Conservation (phyloP, 1,140 invertebrate genomes). For the Whitmania pigra region DNA sequence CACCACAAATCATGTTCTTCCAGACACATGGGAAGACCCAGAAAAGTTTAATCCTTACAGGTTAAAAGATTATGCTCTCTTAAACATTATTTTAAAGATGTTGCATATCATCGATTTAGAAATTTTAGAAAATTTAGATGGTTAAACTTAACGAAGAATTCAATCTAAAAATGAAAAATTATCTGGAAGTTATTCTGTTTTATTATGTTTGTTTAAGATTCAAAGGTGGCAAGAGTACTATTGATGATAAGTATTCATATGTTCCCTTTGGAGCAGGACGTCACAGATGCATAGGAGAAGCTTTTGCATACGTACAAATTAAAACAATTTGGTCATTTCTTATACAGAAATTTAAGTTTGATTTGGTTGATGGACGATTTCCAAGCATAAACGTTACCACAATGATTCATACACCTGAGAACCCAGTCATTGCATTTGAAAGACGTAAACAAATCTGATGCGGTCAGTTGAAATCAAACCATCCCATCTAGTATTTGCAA, state of each 20-base stretch:
- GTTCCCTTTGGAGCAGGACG: conserved; percentile 37
- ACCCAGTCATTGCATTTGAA: conserved; percentile 32
- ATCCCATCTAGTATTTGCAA: no score
- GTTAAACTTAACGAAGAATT: no score
- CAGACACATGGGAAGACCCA: conserved; percentile 30
- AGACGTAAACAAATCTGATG: conserved; percentile 18
- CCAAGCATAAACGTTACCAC: conserved; percentile 31
- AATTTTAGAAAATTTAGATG: no score
- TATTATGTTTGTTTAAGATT: neutral
- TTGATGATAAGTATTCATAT: conserved; percentile 35
- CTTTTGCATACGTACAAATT: conserved; percentile 38
- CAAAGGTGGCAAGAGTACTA: conserved; percentile 25
- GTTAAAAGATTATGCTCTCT: conserved; percentile 19
- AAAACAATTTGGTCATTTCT: conserved; percentile 33
- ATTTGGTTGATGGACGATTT: conserved; percentile 32
- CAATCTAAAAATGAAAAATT: no score
- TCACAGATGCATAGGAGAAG: conserved; percentile 37
- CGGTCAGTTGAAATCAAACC: no score
- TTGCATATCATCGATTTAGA: no score
- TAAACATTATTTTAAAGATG: no score
- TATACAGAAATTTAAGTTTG: conserved; percentile 31
- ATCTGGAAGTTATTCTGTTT: no score
- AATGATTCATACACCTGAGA: conserved; percentile 35
- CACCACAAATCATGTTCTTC: conserved; percentile 33
- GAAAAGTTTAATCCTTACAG: conserved; percentile 31